These are phyloP conservation scores for Xylota segnis DNA, from an alignment of 2,888 invertebrate species.

Conservation along the genomic window DNA sequence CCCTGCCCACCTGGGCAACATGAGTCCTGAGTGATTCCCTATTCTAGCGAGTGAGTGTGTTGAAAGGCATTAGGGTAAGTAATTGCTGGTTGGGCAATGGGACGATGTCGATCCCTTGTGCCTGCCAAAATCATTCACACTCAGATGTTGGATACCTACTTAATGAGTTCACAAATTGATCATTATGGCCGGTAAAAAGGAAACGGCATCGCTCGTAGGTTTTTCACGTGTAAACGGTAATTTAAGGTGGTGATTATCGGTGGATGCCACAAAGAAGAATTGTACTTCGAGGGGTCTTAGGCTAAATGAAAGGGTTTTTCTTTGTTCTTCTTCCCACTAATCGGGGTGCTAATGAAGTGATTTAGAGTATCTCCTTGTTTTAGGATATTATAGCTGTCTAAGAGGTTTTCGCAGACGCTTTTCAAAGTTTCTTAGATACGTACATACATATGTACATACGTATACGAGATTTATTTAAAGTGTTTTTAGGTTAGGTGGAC, in stretches of 20 bases:
- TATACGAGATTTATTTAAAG: not conserved
- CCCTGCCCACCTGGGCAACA: conserved; percentile 36
- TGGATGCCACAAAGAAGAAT: conserved; percentile 4
- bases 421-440: too few relatives aligned
- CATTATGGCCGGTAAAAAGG: conserved; percentile 45
- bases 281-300: conserved; percentile 19
- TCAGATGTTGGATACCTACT: conserved; percentile 27
- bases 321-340: conserved; percentile 26
- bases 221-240: conserved; percentile 41
- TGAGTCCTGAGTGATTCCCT: conserved; percentile 31
- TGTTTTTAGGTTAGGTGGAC: not conserved
- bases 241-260: conserved; percentile 49
- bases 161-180: conserved; percentile 74
- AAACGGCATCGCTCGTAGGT: conserved; percentile 5
- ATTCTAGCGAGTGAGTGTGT: conserved; percentile 21
- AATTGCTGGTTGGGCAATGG: conserved; percentile 25
- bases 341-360: conserved; percentile 38
- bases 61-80: conserved; percentile 60
- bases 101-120: conserved; percentile 33
- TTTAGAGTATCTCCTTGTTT: not conserved
- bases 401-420: too few relatives aligned
- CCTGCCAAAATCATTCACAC: conserved; percentile 33
- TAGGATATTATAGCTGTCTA: not conserved
- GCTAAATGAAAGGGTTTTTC: conserved; percentile 22
- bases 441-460: not conserved